These are phyloP conservation scores for Epinotia demarniana DNA, from an alignment of 2,888 invertebrate genomes.

Conservation along the genomic window DNA sequence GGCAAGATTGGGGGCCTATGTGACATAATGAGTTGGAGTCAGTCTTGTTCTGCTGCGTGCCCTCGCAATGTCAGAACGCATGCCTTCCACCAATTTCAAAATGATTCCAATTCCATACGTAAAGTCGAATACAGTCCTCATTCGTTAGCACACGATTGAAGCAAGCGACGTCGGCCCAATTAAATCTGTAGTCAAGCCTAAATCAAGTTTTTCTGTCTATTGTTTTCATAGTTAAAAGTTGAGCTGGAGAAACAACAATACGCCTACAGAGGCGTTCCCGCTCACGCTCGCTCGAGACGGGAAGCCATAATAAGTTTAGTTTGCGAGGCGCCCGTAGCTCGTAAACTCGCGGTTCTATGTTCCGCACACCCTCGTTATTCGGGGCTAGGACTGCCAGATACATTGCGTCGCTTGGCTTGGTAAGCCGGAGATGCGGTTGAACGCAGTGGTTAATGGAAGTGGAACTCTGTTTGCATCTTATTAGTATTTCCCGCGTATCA, in stretches of 20 bases:
- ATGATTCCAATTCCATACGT: neutral
- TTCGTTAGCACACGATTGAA: neutral
- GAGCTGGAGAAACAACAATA: neutral
- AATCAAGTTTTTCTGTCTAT: neutral
- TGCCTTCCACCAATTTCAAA: neutral
- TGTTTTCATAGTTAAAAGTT: slow-evolving; percentile 1
- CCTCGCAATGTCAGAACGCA: neutral
- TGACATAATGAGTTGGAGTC: neutral
- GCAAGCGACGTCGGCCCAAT: neutral
- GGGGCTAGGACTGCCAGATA: neutral
- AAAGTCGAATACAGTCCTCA: neutral
- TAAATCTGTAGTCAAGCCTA: too few species aligned
- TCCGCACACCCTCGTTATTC: neutral
- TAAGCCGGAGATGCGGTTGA: neutral
- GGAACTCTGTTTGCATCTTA: slow-evolving; percentile 28
- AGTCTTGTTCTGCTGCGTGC: neutral
- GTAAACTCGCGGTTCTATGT: neutral
- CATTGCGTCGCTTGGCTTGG: neutral
- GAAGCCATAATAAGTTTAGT: neutral
- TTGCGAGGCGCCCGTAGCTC: slow-evolving; percentile 6
- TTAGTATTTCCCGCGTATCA: slow-evolving; percentile 16
- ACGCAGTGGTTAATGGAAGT: neutral
- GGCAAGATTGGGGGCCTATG: too few species aligned
- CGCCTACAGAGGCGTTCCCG: neutral
- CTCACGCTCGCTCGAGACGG: slow-evolving; percentile 3